Base-by-base conservation (phyloP, 2,113 vertebrate genomes). In the Elephas maximus region DNA sequence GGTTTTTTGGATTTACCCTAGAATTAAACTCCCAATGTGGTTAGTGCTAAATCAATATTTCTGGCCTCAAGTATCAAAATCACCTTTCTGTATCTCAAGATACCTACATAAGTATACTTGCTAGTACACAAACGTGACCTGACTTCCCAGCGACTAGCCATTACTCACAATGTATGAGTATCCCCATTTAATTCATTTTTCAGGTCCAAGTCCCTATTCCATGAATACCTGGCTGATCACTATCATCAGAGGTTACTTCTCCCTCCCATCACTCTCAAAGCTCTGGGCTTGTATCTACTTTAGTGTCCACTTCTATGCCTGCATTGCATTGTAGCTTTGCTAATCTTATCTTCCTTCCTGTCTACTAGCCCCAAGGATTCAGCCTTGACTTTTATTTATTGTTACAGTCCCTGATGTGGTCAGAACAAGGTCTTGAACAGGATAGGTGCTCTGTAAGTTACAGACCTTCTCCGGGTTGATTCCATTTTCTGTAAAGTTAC, bases 271-370 rank as follows among this genome's bases (percentile, higher is more conserved):
- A 60, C 44, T 24, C n/a, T 53, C 51, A 51, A 4, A 60, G 10
- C 60, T 18, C 0, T 21, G 44, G 21, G 24, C 8, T 28, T n/a
- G 1, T 0, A 15, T 30, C 20, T 57, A 1, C 5, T 69, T 79
- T 37, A 26, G 41, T 37, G 44, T 57, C 5, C 15, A 2, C n/a
- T 57, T 82, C 33, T 86, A 23, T 62, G 4, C 7, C 2, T 48
- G 11, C 0, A 2, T 5, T 83, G 10, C 7, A 48, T 41, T n/a
- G 69, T 28, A 90, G 1, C 23, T 48, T 21, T 45, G 24, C 24
- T 3, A 82, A 21, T 71, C 23, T 71, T 67, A 2, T 28, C 37
- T 78, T 81, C 51, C 24, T 4, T 53, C 1, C 41, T 85, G 14
- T 44, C 67, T 10, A 37, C 23, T 26, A 82, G 11, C 15, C 44